Evolutionary conservation across 1,140 invertebrate species (phyloP).

Genomic region (Drosophila oshimai): DNA sequence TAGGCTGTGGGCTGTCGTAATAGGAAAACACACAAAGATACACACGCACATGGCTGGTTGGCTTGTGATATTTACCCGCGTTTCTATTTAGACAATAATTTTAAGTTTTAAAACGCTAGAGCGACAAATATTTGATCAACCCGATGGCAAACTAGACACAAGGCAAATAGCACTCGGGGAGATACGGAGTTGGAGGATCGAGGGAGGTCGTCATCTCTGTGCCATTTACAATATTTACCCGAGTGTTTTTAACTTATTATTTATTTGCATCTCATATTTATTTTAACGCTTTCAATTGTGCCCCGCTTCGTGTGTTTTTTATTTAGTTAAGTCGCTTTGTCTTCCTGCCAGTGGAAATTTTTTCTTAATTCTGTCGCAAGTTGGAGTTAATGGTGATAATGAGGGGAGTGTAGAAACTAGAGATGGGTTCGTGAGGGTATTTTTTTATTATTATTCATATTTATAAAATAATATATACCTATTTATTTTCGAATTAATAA

Average conservation of each 20-base stretch:
- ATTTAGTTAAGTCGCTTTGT: slow-evolving; percentile 64
- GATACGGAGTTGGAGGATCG: slow-evolving; percentile 1
- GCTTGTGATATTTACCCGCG: slow-evolving; percentile 60
- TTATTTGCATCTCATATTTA: slow-evolving; percentile 68
- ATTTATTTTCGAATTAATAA: too few relatives aligned
- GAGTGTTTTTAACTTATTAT: slow-evolving; percentile 56
- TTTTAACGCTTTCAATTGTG: slow-evolving; percentile 56
- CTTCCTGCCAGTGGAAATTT: slow-evolving; percentile 58
- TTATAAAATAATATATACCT: too few relatives aligned
- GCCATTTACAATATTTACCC: slow-evolving; percentile 57
- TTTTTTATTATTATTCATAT: too few relatives aligned
- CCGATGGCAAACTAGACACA: slow-evolving; percentile 61
- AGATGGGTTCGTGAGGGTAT: not conserved
- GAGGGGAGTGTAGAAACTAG: not conserved
- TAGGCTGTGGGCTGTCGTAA: slow-evolving; percentile 30
- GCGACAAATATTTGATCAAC: slow-evolving; percentile 65
- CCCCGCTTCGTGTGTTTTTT: slow-evolving; percentile 33
- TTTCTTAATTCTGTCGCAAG: slow-evolving; percentile 42
- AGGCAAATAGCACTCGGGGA: slow-evolving; percentile 35
- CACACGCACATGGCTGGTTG: slow-evolving; percentile 14
- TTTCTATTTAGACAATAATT: slow-evolving; percentile 73
- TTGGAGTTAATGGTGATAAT: not conserved
- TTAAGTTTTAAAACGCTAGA: slow-evolving; percentile 36
- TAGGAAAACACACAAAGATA: slow-evolving; percentile 34
- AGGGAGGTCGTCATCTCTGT: slow-evolving; percentile 21